Conservation (phyloP, 2,113 vertebrate species). For the Zingel zingel region DNA sequence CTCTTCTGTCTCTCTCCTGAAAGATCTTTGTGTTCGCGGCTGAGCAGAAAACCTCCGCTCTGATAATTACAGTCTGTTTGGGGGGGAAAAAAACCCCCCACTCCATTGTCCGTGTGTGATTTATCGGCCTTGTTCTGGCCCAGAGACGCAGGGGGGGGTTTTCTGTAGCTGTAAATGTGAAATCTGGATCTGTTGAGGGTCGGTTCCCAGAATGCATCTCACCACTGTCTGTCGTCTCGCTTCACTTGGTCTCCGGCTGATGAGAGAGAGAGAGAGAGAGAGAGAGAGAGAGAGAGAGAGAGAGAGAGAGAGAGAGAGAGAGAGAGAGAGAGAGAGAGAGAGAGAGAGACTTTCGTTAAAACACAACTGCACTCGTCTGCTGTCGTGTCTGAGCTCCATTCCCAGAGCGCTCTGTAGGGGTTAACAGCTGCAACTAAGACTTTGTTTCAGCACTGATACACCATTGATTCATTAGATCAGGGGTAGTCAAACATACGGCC, state of each 20-base stretch:
- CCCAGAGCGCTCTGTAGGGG: too few relatives aligned
- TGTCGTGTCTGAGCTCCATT: background rate
- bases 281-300: too few relatives aligned
- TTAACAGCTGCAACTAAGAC: too few relatives aligned
- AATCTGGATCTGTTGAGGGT: background rate
- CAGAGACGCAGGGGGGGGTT: too few relatives aligned
- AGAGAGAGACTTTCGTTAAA: background rate
- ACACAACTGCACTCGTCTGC: background rate
- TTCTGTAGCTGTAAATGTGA: background rate
- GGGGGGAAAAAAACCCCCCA: too few relatives aligned
- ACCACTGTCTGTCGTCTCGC: background rate
- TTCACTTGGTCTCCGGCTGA: constrained; percentile 8
- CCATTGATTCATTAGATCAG: too few relatives aligned
- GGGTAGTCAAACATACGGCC: too few relatives aligned
- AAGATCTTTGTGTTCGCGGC: background rate
- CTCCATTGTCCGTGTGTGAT: background rate
- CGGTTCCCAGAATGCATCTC: constrained; percentile 24
- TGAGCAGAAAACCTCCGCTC: background rate
- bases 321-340: too few relatives aligned
- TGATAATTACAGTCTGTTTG: background rate
- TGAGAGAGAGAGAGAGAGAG: background rate
- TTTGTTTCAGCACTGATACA: too few relatives aligned
- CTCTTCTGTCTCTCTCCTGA: background rate
- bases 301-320: too few relatives aligned
- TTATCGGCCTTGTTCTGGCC: background rate